These are phyloP conservation scores for Pyrrhosoma nymphula DNA, from an alignment of 2,888 invertebrate species.

Conservation along the genomic window DNA sequence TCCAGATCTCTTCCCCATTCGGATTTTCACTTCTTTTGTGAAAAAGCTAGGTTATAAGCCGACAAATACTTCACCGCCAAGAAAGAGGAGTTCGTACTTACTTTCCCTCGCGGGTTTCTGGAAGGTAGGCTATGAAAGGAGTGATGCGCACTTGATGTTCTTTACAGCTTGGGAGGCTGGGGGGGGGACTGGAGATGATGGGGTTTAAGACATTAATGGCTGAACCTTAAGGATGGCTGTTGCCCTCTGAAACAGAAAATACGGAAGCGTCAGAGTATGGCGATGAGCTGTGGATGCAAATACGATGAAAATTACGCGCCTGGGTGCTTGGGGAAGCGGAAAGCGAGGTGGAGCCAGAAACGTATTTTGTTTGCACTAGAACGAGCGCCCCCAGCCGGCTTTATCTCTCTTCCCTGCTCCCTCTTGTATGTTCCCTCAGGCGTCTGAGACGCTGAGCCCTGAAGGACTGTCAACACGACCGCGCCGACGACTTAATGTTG, in stretches of 20 bases:
- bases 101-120: not conserved
- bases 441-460: not conserved
- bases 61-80: too few species aligned
- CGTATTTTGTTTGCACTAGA: not conserved
- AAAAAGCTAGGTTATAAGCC: too few species aligned
- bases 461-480: not conserved
- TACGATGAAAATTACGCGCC: not conserved
- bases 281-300: conserved; percentile 20
- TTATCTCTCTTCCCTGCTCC: not conserved
- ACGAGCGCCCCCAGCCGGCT: not conserved
- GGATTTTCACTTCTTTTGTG: too few species aligned
- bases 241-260: not conserved
- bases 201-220: not conserved
- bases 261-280: not conserved
- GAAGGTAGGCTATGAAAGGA: not conserved
- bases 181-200: not conserved
- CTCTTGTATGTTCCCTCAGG: not conserved
- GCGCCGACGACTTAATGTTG: not conserved
- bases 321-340: not conserved
- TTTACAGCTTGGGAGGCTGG: not conserved
- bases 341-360: not conserved
- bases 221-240: not conserved
- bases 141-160: not conserved
- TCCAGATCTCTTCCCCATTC: too few species aligned
- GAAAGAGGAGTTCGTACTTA: not conserved